Evolutionary conservation across 64 coral and sea anemone species (phyloP), one percentile per base, ranked within the genome.

Genomic region (Montipora sp.): DNA sequence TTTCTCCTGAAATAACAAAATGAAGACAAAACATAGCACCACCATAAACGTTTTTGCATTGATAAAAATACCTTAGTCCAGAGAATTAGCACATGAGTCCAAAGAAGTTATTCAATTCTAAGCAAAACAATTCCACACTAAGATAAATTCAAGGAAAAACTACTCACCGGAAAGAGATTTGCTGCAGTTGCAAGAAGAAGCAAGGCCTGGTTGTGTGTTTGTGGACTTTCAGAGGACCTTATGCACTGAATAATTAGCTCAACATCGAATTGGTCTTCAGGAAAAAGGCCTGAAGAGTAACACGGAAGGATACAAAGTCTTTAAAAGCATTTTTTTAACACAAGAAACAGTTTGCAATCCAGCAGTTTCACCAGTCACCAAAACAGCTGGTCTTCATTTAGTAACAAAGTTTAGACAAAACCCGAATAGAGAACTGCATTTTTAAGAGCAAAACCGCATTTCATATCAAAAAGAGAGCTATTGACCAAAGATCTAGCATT

Each of bases 231-330:
- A 75, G 98, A 99, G n/a, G 96, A 95, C 75, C 98, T 90, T 57
- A 99, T 99, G 59, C 98, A 99, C 48, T 94, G 98, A 4, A 99
- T 89, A 48, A 99, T 90, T n/a, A 96, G 84, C 57, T 99, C 98
- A 47, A 99, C 98, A 92, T 95, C 87, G 66, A 99, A 99, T 27
- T 99, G 94, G 47, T 88, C 79, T 87, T 99, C 94, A 90, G 94
- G 87, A 2, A 99, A 53, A 49, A 89, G n/a, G 94, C 81, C 98
- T 96, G 67, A 8, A 16, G 70, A 48, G 24, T 10, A 95, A 73
- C 2, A 86, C 19, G 60, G 6, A 12, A 63, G 13, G 60, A 12
- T 36, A 36, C 36, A 36, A 36, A 2, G 36, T 36, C 36, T 36
- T 36, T 36, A 36, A 36, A 36, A 36, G 36, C 36, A 36, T 36